phyloP scores from a whole-genome alignment of 2,888 invertebrate species.

The Oscheius sp. region DNA sequence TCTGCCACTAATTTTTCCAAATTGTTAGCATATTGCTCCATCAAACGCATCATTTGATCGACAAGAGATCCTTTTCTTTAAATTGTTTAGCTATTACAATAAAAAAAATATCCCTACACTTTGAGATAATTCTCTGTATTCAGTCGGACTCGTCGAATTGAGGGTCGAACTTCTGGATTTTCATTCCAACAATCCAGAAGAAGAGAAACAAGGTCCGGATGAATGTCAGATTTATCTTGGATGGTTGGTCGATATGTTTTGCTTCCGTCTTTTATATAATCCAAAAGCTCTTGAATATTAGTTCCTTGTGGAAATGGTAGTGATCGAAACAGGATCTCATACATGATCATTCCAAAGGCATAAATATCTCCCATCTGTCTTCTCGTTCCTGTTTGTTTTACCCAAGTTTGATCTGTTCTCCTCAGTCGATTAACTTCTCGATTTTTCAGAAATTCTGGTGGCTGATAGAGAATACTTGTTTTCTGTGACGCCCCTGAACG shows the following conservation, averaged over 20 bases:
- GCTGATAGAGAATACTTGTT: slow-evolving; percentile 62
- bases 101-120: slow-evolving; percentile 42
- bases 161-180: slow-evolving; percentile 67
- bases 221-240: slow-evolving; percentile 59
- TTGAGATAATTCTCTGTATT: slow-evolving; percentile 68
- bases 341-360: slow-evolving; percentile 64
- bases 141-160: slow-evolving; percentile 65
- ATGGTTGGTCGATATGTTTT: slow-evolving; percentile 60
- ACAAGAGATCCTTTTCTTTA: slow-evolving; percentile 55
- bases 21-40: slow-evolving; percentile 68
- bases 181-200: slow-evolving; percentile 63
- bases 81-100: slow-evolving; percentile 12
- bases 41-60: slow-evolving; percentile 61
- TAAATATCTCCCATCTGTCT: slow-evolving; percentile 67
- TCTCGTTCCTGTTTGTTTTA: slow-evolving; percentile 54
- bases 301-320: slow-evolving; percentile 63
- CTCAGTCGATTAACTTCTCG: slow-evolving; percentile 55
- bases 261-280: slow-evolving; percentile 60
- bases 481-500: slow-evolving; percentile 60
- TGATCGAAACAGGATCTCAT: slow-evolving; percentile 65
- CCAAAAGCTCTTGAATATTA: slow-evolving; percentile 59
- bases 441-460: slow-evolving; percentile 63
- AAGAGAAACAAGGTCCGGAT: slow-evolving; percentile 62
- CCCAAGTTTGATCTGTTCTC: slow-evolving; percentile 60
- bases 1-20: slow-evolving; percentile 68